phyloP scores from a whole-genome alignment of 2,113 vertebrate genomes.

The Labeo rohita region DNA sequence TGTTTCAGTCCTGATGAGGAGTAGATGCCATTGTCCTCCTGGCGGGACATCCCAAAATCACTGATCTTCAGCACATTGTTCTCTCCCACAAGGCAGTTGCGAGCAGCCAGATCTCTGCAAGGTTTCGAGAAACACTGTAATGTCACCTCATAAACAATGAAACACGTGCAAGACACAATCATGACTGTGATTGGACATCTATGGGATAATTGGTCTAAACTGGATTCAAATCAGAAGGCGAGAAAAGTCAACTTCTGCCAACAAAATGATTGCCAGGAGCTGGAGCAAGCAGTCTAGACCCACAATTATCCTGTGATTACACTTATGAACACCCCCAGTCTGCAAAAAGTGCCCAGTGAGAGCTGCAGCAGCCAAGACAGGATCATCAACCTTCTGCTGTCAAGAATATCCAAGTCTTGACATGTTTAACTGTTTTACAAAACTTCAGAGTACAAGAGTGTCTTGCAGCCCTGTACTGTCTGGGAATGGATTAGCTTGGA shows the following conservation, averaged over 20 bases:
- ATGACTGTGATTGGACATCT: background rate
- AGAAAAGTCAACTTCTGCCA: background rate
- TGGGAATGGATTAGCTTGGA: background rate
- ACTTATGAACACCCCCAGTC: background rate
- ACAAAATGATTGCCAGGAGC: background rate
- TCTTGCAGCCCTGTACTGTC: background rate
- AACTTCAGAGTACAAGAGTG: background rate
- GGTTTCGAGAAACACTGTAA: background rate
- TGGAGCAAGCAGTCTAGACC: background rate
- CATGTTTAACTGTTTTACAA: background rate
- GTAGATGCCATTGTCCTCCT: slow-evolving; percentile 95
- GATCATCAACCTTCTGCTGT: background rate
- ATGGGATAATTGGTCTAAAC: background rate
- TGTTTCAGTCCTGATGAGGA: slow-evolving; percentile 97
- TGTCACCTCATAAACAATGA: background rate
- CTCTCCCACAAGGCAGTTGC: slow-evolving; percentile 95
- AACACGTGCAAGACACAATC: background rate
- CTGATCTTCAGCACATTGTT: slow-evolving; percentile 94
- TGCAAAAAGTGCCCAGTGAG: background rate
- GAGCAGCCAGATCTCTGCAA: slow-evolving; percentile 91
- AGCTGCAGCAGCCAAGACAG: background rate
- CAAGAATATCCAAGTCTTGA: background rate
- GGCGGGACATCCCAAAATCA: slow-evolving; percentile 97
- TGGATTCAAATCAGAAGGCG: background rate
- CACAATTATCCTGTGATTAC: background rate